Base-by-base conservation (phyloP, 2,113 vertebrate genomes). In the Channa maculata region DNA sequence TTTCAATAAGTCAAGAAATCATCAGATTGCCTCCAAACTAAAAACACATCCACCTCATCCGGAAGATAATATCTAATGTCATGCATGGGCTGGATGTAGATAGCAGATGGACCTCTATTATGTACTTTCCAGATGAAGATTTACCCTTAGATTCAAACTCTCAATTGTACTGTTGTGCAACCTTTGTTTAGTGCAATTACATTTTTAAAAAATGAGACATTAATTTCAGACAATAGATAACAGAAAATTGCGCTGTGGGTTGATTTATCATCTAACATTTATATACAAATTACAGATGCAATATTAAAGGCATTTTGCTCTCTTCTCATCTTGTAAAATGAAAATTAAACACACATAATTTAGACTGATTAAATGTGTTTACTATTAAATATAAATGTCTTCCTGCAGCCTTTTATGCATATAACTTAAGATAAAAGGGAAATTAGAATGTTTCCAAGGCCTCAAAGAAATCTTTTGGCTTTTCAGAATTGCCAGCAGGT, bases 1-100 rank as follows among this genome's bases (percentile, higher is more conserved):
- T 88, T 90, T 81, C 82, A 77, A 63, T 90, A 88, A 90, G 81
- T 91, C 85, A 91, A 89, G 92, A 92, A 88, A 86, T 90, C 90
- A 90, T 91, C 91, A 85, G 77, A 79, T 86, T 80, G 75, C 86
- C 63, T 84, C 44, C 60, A 72, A 87, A 76, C 63, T 75, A 64
- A 63, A 76, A 85, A 75, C 73, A 80, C 71, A 76, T 91, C 83
- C 61, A 84, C 65, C 70, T 88, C 81, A 83, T 91, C 86, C 76
- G 82, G 88, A 82, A 83, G 81, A 88, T 90, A 67, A 81, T 75
- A 86, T 85, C 86, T 86, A 60, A 76, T 84, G 84, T 66, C 12
- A 65, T 82, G 79, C 76, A 65, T 36, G 44, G 33, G 63, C 64
- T 84, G 80, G 68, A 92, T 92, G 89, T 36, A 79, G 78, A 88